These are phyloP conservation scores for Poecile atricapillus DNA, from an alignment of 2,113 vertebrate genomes.

Conservation along the genomic window DNA sequence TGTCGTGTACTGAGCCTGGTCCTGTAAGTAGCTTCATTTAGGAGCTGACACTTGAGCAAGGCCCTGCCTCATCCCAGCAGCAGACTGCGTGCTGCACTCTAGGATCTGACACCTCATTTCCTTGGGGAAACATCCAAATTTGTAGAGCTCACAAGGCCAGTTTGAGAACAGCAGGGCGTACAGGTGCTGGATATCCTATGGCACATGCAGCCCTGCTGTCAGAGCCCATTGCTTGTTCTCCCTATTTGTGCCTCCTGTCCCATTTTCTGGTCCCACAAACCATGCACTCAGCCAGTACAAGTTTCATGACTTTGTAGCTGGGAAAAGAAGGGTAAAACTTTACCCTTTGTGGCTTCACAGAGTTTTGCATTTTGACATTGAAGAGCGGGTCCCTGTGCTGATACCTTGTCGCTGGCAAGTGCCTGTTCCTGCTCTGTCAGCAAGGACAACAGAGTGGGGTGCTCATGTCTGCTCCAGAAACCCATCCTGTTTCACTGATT, in stretches of 20 bases:
- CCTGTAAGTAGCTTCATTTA: background rate
- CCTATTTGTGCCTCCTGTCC: background rate
- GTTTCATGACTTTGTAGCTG: background rate
- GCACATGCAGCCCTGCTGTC: background rate
- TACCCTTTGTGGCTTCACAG: background rate
- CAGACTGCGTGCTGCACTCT: background rate
- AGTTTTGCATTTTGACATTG: background rate
- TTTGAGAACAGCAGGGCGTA: background rate
- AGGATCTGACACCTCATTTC: background rate
- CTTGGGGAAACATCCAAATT: background rate
- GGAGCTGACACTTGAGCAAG: background rate
- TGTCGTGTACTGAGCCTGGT: background rate
- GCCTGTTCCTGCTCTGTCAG: background rate
- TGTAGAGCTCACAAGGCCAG: background rate
- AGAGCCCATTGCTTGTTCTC: background rate
- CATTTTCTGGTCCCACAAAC: background rate
- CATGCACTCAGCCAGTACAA: background rate
- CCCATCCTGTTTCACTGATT: background rate
- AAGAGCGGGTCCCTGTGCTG: background rate
- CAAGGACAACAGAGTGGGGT: background rate
- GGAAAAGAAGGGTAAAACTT: background rate
- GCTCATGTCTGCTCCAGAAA: background rate
- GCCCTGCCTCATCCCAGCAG: background rate
- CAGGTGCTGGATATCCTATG: rapidly evolving
- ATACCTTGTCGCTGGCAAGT: background rate